Conservation (phyloP, 1,140 invertebrate species). For the Drosophila miranda region DNA sequence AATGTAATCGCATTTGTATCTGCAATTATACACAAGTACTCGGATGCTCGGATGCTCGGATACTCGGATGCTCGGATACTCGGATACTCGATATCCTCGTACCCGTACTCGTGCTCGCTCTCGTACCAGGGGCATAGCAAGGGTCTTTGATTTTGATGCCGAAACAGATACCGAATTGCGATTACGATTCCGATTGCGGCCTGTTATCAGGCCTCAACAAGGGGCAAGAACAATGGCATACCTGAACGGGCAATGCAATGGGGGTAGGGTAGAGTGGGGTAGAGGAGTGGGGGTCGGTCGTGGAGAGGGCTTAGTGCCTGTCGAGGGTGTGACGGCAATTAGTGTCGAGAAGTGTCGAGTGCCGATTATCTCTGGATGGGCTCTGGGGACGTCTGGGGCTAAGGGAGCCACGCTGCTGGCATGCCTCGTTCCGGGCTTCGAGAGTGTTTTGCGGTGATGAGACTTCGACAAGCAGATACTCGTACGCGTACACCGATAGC, state of each 20-base stretch:
- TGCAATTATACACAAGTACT: constrained; percentile 56
- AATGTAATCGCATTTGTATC: constrained; percentile 76
- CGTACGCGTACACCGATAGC: neutral
- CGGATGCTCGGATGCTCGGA: too few relatives aligned
- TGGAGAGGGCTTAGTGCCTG: constrained; percentile 51
- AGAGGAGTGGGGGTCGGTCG: constrained; percentile 7
- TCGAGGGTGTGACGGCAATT: constrained; percentile 65
- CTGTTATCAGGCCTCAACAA: constrained; percentile 47
- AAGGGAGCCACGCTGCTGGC: constrained; percentile 14
- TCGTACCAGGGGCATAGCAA: constrained; percentile 14
- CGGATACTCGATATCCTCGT: too few relatives aligned
- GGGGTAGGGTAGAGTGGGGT: constrained; percentile 9
- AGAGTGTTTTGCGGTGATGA: constrained; percentile 31
- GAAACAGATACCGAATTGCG: constrained; percentile 34
- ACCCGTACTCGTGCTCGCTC: too few relatives aligned
- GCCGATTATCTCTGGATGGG: constrained; percentile 26
- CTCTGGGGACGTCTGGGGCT: neutral
- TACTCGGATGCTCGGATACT: neutral
- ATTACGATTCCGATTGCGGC: constrained; percentile 54
- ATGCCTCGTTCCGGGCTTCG: neutral
- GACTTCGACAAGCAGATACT: constrained; percentile 3
- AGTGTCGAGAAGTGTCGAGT: constrained; percentile 67
- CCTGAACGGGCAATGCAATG: constrained; percentile 2
- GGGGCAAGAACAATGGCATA: constrained; percentile 5
- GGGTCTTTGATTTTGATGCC: constrained; percentile 37